Evolutionary conservation across 2,797 vertebrate genomes (phyloP), one percentile per base, ranked within the genome.

Genomic region (Distichodus sexfasciatus): DNA sequence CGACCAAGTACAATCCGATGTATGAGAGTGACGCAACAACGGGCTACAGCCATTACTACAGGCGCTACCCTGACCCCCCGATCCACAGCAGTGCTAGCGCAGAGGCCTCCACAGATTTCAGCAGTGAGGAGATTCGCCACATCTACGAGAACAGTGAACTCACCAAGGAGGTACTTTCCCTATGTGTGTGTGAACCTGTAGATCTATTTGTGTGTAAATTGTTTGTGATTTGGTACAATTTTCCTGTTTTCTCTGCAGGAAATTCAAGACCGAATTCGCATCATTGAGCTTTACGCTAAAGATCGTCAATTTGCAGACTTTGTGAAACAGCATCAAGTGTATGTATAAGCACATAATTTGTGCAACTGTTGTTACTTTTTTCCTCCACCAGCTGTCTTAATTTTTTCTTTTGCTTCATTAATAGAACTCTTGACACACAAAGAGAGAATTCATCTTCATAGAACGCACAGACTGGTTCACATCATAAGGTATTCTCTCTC

Each of bases 191-290:
- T 15, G 15, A 38, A n/a, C 35, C 31, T 26, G 26, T 33, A 3
- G n/a, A n/a, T n/a, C 51, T 61, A 6, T 40, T 44, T 33, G 17
- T 40, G 43, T 7, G 21, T 55, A 35, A 44, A 7, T 2, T 54
- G 12, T 36, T 53, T 29, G 15, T 71, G 80, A 26, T 55, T 68
- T 71, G 51, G 48, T 72, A 15, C 19, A 50, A 75, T 62, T 8
- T 74, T 73, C 24, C n/a, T n/a, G n/a, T n/a, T n/a, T n/a, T 72
- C 69, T 66, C 81, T 87, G 41, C 76, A 98, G 96, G 96, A 98
- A 90, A 98, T 97, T 88, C 94, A 98, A 84, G 96, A 99, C 84
- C 90, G 96, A 84, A 96, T 97, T 87, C 93, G 94, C 76, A 94
- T 98, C 85, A 91, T 98, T 83, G 95, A 98, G 78, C 92, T 98